Conservation (phyloP, 2,797 vertebrate genomes). For the Esox lucius region DNA sequence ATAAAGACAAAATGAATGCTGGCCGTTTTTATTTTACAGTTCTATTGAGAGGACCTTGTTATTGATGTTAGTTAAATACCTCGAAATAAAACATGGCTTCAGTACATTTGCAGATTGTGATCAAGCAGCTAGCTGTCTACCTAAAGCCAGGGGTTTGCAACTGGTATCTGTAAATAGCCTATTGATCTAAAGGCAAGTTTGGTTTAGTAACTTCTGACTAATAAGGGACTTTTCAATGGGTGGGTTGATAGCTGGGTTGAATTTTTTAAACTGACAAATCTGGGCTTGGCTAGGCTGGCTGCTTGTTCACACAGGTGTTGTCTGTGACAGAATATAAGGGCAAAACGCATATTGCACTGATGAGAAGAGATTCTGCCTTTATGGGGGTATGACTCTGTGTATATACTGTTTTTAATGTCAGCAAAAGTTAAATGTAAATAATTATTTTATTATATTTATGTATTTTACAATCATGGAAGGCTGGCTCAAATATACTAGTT, state of each 20-base stretch:
- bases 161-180: background rate
- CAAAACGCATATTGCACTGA: slow-evolving; percentile 57
- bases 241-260: background rate
- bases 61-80: slow-evolving; percentile 53
- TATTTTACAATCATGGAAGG: slow-evolving; percentile 64
- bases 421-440: slow-evolving; percentile 67
- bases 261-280: slow-evolving; percentile 19
- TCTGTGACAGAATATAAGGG: slow-evolving; percentile 19
- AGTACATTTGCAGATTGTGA: slow-evolving; percentile 20
- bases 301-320: slow-evolving; percentile 34
- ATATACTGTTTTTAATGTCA: slow-evolving; percentile 50
- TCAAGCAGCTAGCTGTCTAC: slow-evolving; percentile 26
- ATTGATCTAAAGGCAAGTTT: background rate
- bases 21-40: slow-evolving; percentile 3
- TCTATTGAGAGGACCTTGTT: slow-evolving; percentile 4
- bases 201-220: background rate
- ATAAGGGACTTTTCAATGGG: background rate
- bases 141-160: background rate
- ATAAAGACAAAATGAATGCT: background rate
- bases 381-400: slow-evolving; percentile 45
- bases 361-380: slow-evolving; percentile 36
- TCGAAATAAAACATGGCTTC: slow-evolving; percentile 43
- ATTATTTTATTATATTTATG: slow-evolving; percentile 73
- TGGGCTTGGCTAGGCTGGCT: slow-evolving; percentile 20
- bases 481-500: slow-evolving; percentile 50